A percentile compares a stretch with the other conserved stretches of the same genome.
These are phyloP conservation scores for Bombus consobrinus DNA, from an alignment of 1,140 invertebrate species.

Conservation along the genomic window DNA sequence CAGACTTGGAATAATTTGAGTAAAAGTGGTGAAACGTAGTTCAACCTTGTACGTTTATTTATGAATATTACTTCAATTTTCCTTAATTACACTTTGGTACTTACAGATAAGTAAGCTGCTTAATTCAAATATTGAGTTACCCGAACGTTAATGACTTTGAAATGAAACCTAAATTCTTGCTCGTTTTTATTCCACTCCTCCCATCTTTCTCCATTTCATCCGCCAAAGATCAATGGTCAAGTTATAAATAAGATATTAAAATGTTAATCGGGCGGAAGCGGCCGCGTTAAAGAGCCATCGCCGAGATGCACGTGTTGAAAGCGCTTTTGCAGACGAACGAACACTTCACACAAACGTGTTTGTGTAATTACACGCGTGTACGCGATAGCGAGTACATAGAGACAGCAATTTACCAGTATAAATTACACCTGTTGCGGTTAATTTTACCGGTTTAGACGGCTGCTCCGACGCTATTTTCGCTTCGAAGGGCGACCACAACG, in stretches of 20 bases:
- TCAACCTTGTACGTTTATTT: not conserved
- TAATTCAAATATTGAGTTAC: not conserved
- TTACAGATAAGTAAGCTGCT: not conserved
- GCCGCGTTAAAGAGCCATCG: not conserved
- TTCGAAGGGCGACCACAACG: conserved; percentile 18
- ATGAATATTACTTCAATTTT: not conserved
- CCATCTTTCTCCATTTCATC: not conserved
- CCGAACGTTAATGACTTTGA: not conserved
- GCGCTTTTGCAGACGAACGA: not conserved
- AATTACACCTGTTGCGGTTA: conserved; percentile 53
- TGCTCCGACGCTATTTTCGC: conserved; percentile 16
- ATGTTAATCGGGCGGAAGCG: conserved; percentile 36
- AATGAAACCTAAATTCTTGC: not conserved
- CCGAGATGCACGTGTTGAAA: not conserved
- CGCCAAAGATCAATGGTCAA: conserved; percentile 11
- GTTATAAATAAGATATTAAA: conserved; percentile 46
- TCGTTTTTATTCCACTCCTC: not conserved
- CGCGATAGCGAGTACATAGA: conserved; percentile 28
- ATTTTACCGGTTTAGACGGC: conserved; percentile 41
- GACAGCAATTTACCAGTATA: conserved; percentile 45
- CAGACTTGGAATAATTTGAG: not conserved
- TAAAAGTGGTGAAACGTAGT: not conserved
- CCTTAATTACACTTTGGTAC: not conserved
- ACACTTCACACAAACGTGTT: not conserved
- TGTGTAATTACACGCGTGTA: conserved; percentile 34